These are phyloP conservation scores for Xestobium rufovillosum DNA, from an alignment of 2,888 invertebrate genomes.

Conservation along the genomic window DNA sequence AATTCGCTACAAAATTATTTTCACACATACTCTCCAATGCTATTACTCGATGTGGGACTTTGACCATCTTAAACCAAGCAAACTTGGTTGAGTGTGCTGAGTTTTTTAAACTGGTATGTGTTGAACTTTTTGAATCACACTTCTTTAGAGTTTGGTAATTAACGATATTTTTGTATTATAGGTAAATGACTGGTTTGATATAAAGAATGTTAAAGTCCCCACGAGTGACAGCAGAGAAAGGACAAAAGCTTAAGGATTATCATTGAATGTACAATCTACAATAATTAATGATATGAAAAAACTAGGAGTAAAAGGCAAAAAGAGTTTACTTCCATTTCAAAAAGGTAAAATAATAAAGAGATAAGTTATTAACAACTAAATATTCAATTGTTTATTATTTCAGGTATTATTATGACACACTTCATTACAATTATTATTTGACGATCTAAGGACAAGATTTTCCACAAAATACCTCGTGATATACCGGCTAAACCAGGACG, in stretches of 20 bases:
- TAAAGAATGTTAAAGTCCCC: too few relatives aligned
- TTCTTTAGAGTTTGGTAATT: conserved; percentile 17
- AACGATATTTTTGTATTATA: not conserved
- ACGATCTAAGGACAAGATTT: conserved; percentile 16
- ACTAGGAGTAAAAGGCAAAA: conserved; percentile 19
- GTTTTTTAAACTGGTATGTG: conserved; percentile 22
- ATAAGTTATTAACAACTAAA: not conserved
- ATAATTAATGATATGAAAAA: conserved; percentile 21
- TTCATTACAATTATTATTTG: conserved; percentile 16
- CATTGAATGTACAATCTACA: conserved; percentile 17
- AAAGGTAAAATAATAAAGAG: conserved; percentile 18
- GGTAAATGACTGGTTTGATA: too few relatives aligned
- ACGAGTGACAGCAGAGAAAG: too few relatives aligned
- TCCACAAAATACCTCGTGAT: conserved; percentile 22
- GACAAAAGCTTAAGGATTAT: conserved; percentile 23
- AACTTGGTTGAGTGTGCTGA: conserved; percentile 21
- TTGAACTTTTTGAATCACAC: too few relatives aligned
- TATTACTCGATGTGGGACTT: conserved; percentile 18
- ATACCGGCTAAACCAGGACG: conserved; percentile 25
- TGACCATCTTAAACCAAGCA: conserved; percentile 12
- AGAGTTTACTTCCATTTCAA: conserved; percentile 24
- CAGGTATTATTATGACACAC: conserved; percentile 20
- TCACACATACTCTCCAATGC: conserved; percentile 22
- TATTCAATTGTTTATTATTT: conserved; percentile 8
- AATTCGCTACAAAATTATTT: conserved; percentile 25